Conservation (phyloP, 2,113 vertebrate genomes). For the Nothoprocta perdicaria region DNA sequence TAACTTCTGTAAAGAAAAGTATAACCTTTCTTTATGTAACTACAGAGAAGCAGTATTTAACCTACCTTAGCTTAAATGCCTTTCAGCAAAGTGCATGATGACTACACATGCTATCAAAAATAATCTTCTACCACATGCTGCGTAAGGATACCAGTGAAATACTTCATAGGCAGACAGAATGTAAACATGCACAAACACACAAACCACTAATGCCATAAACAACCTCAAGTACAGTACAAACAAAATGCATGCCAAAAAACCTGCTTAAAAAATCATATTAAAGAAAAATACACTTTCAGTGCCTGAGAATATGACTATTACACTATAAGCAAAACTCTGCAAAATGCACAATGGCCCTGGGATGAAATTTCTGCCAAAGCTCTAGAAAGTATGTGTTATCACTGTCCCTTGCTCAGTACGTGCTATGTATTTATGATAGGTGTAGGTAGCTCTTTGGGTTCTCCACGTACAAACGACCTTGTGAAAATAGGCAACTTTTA, state of each 20-base stretch:
- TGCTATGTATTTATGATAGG: not conserved
- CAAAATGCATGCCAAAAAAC: conserved; percentile 69
- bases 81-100: conserved; percentile 26
- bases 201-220: conserved; percentile 67
- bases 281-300: conserved; percentile 30
- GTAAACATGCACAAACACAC: conserved; percentile 64
- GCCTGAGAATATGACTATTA: not conserved
- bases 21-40: not conserved
- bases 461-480: not conserved
- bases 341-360: not conserved
- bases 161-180: conserved; percentile 60
- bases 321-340: not conserved
- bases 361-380: not conserved
- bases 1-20: not conserved
- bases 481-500: not conserved
- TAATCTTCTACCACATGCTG: conserved; percentile 52
- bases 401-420: not conserved
- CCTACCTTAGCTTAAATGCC: conserved; percentile 18
- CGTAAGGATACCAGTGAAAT: conserved; percentile 43
- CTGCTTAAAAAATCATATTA: conserved; percentile 55
- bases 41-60: not conserved
- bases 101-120: not conserved
- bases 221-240: conserved; percentile 66
- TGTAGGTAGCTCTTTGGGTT: not conserved
- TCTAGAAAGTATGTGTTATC: not conserved